Conservation (phyloP, 2,113 vertebrate species). For the Alosa alosa region DNA sequence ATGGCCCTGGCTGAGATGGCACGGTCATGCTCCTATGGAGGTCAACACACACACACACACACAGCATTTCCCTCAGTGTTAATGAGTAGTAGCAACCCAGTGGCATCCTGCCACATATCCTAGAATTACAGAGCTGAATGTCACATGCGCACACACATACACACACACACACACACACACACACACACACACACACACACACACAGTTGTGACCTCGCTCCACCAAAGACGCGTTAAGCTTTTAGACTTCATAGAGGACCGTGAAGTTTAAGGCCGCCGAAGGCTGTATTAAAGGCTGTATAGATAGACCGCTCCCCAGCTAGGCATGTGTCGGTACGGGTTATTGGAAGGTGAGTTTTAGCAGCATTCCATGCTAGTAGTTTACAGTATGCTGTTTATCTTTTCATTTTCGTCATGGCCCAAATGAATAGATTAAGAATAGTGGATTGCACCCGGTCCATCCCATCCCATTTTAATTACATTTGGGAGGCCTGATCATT, state of each 20-base stretch:
- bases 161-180: too few species aligned
- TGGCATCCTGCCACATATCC: not conserved
- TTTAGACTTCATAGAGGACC: not conserved
- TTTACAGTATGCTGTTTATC: too few species aligned
- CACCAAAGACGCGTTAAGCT: not conserved
- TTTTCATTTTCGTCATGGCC: not conserved
- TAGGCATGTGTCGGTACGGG: not conserved
- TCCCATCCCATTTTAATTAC: not conserved
- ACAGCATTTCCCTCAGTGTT: not conserved
- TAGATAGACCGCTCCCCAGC: not conserved
- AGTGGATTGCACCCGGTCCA: not conserved
- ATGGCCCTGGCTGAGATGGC: not conserved
- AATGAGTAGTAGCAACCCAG: not conserved
- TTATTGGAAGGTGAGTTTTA: too few species aligned
- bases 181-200: too few species aligned
- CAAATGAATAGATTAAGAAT: slow-evolving; percentile 5
- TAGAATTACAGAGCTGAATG: not conserved
- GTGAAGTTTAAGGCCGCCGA: not conserved
- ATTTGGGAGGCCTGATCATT: not conserved
- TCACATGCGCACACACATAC: too few species aligned
- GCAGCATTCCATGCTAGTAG: too few species aligned
- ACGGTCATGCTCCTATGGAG: not conserved
- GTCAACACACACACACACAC: not conserved
- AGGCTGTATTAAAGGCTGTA: not conserved
- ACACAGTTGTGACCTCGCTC: not conserved